Percentiles rank a stretch among this genome's conserved stretches.
phyloP scores from a whole-genome alignment of 2,888 invertebrate genomes.

The Tachina lurida region DNA sequence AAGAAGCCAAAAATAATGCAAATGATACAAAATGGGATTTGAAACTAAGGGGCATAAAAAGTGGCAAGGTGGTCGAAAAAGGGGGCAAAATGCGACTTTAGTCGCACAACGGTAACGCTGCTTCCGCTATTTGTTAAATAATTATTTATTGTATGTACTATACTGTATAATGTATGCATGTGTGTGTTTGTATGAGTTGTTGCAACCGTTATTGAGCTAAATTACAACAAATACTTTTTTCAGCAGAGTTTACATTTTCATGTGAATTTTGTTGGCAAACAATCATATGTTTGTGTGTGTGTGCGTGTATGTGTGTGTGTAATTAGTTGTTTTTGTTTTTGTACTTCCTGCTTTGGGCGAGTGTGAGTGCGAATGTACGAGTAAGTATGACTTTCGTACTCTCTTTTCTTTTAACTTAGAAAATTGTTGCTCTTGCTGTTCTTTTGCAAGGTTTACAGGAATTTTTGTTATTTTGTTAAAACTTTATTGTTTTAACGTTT shows the following conservation, averaged over 20 bases:
- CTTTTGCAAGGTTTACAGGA: constrained; percentile 69
- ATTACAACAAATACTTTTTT: constrained; percentile 36
- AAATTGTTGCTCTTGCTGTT: constrained; percentile 59
- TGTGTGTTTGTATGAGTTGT: constrained; percentile 1
- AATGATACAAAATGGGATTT: no score
- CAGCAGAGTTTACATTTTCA: constrained; percentile 6
- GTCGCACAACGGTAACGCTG: no score
- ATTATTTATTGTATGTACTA: constrained; percentile 5
- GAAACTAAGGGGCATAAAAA: no score
- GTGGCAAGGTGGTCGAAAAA: no score
- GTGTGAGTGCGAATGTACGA: constrained; percentile 13
- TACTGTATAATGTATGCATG: no score
- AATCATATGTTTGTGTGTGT: neutral
- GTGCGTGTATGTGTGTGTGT: neutral
- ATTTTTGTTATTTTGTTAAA: constrained; percentile 54
- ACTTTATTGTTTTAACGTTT: constrained; percentile 37
- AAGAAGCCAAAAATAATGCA: no score
- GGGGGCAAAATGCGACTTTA: no score
- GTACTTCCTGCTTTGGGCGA: neutral
- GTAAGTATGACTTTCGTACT: constrained; percentile 58
- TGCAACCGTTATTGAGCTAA: constrained; percentile 62
- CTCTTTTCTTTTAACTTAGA: constrained; percentile 53
- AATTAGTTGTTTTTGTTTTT: neutral
- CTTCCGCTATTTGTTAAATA: neutral
- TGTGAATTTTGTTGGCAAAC: constrained; percentile 7